Percentiles rank a stretch among this genome's conserved stretches.
Evolutionary conservation across 2,797 vertebrate species (phyloP).

Genomic region (Stomatorhinus walkeri): DNA sequence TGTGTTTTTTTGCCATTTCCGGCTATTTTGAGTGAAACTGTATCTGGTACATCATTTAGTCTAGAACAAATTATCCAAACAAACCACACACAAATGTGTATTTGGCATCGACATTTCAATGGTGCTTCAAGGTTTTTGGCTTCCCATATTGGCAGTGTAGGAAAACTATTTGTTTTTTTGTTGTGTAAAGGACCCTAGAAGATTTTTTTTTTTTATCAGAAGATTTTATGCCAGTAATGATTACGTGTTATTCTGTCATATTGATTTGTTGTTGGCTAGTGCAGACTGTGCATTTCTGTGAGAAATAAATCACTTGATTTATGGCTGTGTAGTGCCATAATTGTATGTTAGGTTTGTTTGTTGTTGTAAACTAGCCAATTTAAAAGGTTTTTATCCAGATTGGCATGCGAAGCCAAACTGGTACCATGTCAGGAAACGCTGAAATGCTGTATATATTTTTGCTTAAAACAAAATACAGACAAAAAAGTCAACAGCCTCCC

Average conservation of each 20-base stretch:
- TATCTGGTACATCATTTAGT: background rate
- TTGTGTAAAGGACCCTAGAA: background rate
- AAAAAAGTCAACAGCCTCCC: background rate
- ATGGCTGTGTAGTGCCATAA: background rate
- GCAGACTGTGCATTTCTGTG: background rate
- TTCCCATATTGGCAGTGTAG: background rate
- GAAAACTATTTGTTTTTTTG: background rate
- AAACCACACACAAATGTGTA: background rate
- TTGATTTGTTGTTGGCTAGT: conserved; percentile 2
- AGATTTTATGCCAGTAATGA: background rate
- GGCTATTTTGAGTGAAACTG: background rate
- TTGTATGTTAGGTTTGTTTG: background rate
- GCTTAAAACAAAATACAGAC: background rate
- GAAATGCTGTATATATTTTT: background rate
- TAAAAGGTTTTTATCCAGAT: background rate
- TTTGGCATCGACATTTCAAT: background rate
- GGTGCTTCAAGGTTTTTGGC: background rate
- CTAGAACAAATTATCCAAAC: background rate
- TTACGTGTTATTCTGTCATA: background rate
- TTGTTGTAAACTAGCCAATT: background rate
- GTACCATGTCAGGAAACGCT: background rate
- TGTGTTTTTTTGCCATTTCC: background rate
- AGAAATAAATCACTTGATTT: background rate
- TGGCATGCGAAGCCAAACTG: background rate
- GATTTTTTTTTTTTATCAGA: background rate